Percentiles rank a stretch among this genome's conserved stretches.
Evolutionary conservation across 2,113 vertebrate genomes (phyloP).

Genomic region (Pollimyrus isidori): DNA sequence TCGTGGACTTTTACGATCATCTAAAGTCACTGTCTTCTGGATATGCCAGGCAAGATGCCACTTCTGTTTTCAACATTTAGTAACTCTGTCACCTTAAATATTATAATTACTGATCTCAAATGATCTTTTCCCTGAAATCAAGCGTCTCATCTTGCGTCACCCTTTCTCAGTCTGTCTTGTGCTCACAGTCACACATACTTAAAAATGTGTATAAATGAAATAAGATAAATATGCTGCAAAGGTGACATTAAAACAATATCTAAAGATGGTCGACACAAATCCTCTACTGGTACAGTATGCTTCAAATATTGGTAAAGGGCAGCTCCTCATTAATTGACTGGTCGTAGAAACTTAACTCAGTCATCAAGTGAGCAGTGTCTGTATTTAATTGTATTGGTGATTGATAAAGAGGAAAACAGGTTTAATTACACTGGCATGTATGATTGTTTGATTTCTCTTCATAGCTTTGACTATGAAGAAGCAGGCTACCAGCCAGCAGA

Average conservation of each 20-base stretch:
- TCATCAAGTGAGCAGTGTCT: too few relatives aligned
- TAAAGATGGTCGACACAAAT: too few relatives aligned
- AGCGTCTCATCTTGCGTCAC: too few relatives aligned
- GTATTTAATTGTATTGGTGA: background rate
- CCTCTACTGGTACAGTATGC: too few relatives aligned
- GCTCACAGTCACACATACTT: too few relatives aligned
- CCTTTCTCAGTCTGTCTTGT: too few relatives aligned
- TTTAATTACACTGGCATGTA: background rate
- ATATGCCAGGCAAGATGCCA: conserved; percentile 79
- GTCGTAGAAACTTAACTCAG: background rate
- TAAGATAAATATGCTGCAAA: too few relatives aligned
- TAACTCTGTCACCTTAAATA: background rate
- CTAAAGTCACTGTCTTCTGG: conserved; percentile 92
- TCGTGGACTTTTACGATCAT: conserved; percentile 92
- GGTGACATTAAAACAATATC: too few relatives aligned
- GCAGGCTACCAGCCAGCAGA: conserved; percentile 83
- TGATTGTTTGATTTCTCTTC: background rate
- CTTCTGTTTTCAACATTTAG: background rate
- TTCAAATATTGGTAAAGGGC: too few relatives aligned
- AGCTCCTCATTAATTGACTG: too few relatives aligned
- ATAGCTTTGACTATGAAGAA: conserved; percentile 95
- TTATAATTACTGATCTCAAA: background rate
- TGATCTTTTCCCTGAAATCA: background rate
- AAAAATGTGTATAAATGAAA: too few relatives aligned
- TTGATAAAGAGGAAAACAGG: background rate